These are phyloP conservation scores for Phalera bucephala DNA, from an alignment of 2,888 invertebrate genomes.

Conservation along the genomic window DNA sequence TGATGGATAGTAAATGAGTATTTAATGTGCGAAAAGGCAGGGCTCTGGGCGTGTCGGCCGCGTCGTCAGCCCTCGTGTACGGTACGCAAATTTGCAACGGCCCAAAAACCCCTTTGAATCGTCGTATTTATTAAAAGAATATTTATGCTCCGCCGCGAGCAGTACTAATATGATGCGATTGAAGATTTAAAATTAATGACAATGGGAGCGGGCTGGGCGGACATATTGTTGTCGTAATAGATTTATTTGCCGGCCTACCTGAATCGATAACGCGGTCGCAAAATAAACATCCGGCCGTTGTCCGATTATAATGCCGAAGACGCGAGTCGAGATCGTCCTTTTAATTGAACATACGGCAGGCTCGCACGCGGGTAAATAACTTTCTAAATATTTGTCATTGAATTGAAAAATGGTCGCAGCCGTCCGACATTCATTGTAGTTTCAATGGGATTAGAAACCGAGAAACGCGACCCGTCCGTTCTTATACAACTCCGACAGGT, in stretches of 20 bases:
- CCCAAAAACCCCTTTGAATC: constrained; percentile 44
- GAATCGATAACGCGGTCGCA: constrained; percentile 69
- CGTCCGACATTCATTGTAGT: constrained; percentile 61
- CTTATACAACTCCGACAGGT: constrained; percentile 55
- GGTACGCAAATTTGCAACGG: constrained; percentile 60
- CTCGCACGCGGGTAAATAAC: constrained; percentile 74
- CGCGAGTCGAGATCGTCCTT: constrained; percentile 55
- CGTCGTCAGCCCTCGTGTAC: constrained; percentile 47
- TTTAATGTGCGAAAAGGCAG: constrained; percentile 70
- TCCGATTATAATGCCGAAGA: constrained; percentile 58
- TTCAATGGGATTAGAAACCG: constrained; percentile 77
- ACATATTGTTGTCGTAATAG: constrained; percentile 66
- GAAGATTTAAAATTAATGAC: constrained; percentile 54
- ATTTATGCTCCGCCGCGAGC: constrained; percentile 37
- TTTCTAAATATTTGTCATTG: constrained; percentile 81
- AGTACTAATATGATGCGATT: constrained; percentile 56
- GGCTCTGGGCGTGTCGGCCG: constrained; percentile 61
- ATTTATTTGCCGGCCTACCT: constrained; percentile 75
- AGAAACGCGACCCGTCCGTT: constrained; percentile 67
- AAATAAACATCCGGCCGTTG: constrained; percentile 72
- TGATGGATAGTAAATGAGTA: constrained; percentile 68
- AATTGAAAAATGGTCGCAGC: constrained; percentile 75
- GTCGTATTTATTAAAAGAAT: constrained; percentile 29
- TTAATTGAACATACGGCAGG: constrained; percentile 66
- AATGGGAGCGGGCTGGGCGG: constrained; percentile 47